Percentiles rank a stretch among this genome's conserved stretches.
These are phyloP conservation scores for Chironomus riparius DNA, from an alignment of 2,888 invertebrate genomes.

Conservation along the genomic window DNA sequence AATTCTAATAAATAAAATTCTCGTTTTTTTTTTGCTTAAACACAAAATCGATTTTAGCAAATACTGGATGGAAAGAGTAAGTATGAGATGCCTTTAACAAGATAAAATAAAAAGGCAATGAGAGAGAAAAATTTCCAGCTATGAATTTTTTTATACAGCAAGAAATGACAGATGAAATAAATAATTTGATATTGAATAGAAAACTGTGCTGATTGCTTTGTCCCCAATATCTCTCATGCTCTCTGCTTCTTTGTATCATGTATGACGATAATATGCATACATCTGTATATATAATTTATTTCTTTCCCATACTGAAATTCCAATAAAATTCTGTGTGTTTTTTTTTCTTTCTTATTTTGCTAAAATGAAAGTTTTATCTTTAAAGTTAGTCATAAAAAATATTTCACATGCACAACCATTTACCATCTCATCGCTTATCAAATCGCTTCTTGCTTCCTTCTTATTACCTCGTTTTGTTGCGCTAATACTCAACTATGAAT, in stretches of 20 bases:
- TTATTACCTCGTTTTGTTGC: too few species aligned
- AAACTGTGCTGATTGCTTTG: neutral
- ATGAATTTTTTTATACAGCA: neutral
- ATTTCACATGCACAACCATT: neutral
- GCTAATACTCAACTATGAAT: too few species aligned
- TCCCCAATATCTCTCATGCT: neutral
- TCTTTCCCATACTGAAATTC: neutral
- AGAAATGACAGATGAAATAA: slow-evolving; percentile 22
- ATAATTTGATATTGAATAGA: slow-evolving; percentile 17
- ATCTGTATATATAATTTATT: neutral
- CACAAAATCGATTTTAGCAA: slow-evolving; percentile 13
- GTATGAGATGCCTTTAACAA: neutral
- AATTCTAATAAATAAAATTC: slow-evolving; percentile 10
- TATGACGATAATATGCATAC: neutral
- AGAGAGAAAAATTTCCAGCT: neutral
- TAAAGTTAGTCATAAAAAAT: too few species aligned
- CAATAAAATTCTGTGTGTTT: neutral
- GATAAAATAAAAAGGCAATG: neutral
- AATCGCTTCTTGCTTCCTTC: neutral
- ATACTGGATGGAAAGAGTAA: neutral
- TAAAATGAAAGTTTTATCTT: neutral
- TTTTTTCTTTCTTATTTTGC: neutral
- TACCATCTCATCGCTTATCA: neutral
- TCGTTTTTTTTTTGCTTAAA: neutral
- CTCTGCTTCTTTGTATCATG: neutral